Conservation (phyloP, 2,888 invertebrate genomes). For the Prenolepis imparis region DNA sequence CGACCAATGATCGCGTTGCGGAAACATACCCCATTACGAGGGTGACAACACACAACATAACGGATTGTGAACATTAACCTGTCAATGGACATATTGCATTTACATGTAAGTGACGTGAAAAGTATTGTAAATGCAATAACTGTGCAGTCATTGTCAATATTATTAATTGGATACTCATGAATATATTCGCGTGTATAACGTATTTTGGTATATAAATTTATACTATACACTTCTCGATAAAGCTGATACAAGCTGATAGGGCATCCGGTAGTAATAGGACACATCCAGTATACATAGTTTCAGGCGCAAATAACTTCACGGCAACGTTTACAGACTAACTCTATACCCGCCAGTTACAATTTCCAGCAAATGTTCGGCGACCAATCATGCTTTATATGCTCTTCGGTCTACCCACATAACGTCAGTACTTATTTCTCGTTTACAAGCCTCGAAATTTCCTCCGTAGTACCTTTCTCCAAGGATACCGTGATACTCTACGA, state of each 20-base stretch:
- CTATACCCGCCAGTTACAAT: constrained; percentile 39
- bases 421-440: constrained; percentile 44
- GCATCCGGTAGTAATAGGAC: constrained; percentile 31
- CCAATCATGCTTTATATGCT: constrained; percentile 49
- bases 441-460: constrained; percentile 43
- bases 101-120: not conserved
- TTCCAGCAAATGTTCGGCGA: constrained; percentile 46
- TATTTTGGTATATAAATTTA: constrained; percentile 23
- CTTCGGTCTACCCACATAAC: constrained; percentile 30
- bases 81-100: not conserved
- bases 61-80: constrained; percentile 4
- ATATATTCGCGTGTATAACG: not conserved
- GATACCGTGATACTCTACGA: constrained; percentile 30
- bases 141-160: not conserved
- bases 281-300: constrained; percentile 32
- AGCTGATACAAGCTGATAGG: constrained; percentile 33
- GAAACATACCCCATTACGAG: constrained; percentile 50
- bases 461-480: constrained; percentile 25
- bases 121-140: not conserved
- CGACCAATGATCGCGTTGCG: constrained; percentile 62
- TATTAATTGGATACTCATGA: not conserved
- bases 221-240: constrained; percentile 17
- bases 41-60: constrained; percentile 45
- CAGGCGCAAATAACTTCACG: constrained; percentile 49
- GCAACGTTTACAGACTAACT: constrained; percentile 49